phyloP scores from a whole-genome alignment of 2,797 vertebrate species.

The Lepilemur ruficaudatus region DNA sequence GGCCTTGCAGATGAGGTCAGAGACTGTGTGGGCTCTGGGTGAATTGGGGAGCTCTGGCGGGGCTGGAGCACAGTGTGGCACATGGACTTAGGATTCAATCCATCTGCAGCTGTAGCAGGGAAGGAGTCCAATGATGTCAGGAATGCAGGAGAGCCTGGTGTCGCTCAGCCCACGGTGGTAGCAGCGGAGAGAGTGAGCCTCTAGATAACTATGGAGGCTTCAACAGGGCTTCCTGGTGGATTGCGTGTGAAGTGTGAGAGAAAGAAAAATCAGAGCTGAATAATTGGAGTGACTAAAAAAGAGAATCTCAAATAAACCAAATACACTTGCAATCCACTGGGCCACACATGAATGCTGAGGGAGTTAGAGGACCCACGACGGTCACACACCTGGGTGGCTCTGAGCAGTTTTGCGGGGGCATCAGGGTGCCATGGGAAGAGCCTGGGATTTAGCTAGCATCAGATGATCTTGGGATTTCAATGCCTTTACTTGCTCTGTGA shows the following conservation, averaged over 20 bases:
- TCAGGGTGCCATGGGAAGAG: background rate
- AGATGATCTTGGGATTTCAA: background rate
- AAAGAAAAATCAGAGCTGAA: background rate
- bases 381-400: rapidly evolving
- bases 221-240: background rate
- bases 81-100: background rate
- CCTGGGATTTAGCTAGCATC: background rate
- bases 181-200: background rate
- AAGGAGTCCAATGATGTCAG: too few species aligned
- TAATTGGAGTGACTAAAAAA: background rate
- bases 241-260: background rate
- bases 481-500: background rate
- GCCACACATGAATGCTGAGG: rapidly evolving
- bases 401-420: rapidly evolving
- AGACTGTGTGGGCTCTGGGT: too few species aligned
- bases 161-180: background rate
- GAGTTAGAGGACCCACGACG: rapidly evolving
- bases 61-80: background rate
- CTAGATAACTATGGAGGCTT: background rate
- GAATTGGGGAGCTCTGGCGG: too few species aligned
- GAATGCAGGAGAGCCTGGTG: background rate
- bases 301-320: background rate
- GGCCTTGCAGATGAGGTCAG: background rate
- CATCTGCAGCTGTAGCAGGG: background rate
- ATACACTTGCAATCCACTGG: background rate